Evolutionary conservation across 2,113 vertebrate genomes (phyloP), one percentile per base, ranked within the genome.

Genomic region (Ifrita kowaldi): DNA sequence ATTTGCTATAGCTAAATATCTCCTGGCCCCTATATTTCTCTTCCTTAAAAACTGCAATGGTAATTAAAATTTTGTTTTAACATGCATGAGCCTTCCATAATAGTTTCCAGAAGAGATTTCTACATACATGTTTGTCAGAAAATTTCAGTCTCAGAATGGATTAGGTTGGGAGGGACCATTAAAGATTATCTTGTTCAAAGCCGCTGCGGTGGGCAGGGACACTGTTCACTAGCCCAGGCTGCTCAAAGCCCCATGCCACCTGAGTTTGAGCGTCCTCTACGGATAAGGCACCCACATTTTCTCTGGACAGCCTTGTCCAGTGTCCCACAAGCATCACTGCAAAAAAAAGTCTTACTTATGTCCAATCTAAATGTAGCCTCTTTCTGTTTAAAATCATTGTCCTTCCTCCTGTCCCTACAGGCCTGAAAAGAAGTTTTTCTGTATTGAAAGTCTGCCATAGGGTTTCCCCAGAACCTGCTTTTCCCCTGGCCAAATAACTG

Each of bases 61-160:
- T 56, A 35, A 37, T 6, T 63, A 79, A 71, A 52, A 16, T 10
- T 33, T 9, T 42, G 26, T 44, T 87, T 80, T 37, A 75, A 59
- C 2, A 8, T 14, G 5, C 18, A 6, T 3, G 13, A 65, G 2
- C 50, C 11, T 44, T 47, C 14, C 32, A 2, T 14, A 13, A 3
- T 37, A 22, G 3, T 50, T 47, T 49, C 18, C 22, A 83, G 28
- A 47, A 13, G 22, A 53, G 8, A 32, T 64, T 16, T 26, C 11
- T 15, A 11, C 4, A 2, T 14, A 4, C 0, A 1, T 13, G 16
- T 39, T 15, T 46, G 22, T 62, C 35, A 79, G 28, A 62, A 65
- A 46, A 39, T 3, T 1, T 2, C 11, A 28, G 0, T 33, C 13
- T n/a, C 13, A 32, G 11, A 74, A 49, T 2, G 2, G 3, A 32